These are phyloP conservation scores for Nasua narica DNA, from an alignment of 2,797 vertebrate genomes.

Conservation along the genomic window DNA sequence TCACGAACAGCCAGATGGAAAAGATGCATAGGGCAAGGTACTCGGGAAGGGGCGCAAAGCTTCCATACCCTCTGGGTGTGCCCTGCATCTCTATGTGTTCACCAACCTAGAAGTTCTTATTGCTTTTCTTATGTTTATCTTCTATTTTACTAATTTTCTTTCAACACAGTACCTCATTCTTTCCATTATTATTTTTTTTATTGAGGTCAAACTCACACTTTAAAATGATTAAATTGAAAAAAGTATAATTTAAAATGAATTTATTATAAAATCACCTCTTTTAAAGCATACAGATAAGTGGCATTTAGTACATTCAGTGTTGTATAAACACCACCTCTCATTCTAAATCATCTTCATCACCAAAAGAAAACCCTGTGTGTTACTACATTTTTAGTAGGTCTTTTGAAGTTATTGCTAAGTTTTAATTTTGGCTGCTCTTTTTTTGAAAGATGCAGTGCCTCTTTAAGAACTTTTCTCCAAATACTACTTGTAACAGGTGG, in stretches of 20 bases:
- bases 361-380: background rate
- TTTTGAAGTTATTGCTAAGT: background rate
- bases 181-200: background rate
- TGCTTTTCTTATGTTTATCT: background rate
- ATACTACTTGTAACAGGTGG: background rate
- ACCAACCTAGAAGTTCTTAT: background rate
- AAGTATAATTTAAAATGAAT: background rate
- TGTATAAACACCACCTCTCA: background rate
- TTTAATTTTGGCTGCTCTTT: conserved; percentile 5
- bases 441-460: background rate
- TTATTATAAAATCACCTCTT: conserved; percentile 23
- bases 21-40: background rate
- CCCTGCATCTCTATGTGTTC: background rate
- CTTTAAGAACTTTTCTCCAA: background rate
- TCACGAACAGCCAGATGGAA: background rate
- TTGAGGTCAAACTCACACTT: background rate
- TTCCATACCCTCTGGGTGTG: background rate
- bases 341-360: background rate
- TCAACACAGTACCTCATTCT: background rate
- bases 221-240: background rate
- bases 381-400: background rate
- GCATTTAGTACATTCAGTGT: background rate
- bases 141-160: background rate
- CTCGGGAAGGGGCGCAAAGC: background rate
- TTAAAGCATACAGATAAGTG: background rate